A percentile compares a stretch with the other conserved stretches of the same genome.
Evolutionary conservation across 1,140 invertebrate genomes (phyloP).

Genomic region (Dendrolimus punctatus): DNA sequence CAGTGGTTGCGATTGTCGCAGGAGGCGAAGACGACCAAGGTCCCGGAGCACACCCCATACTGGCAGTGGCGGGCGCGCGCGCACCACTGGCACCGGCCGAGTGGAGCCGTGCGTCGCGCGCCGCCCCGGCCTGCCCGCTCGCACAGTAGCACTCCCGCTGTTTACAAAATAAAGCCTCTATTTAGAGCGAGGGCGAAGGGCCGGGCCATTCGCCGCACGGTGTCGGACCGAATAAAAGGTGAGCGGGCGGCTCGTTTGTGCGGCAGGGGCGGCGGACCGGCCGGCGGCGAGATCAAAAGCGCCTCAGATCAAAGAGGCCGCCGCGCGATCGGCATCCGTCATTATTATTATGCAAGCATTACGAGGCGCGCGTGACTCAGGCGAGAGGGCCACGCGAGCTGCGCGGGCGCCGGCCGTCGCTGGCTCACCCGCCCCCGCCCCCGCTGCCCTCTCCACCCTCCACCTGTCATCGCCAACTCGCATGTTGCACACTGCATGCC

Average conservation of each 20-base stretch:
- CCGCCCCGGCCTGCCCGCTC: constrained; percentile 25
- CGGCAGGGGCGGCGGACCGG: constrained; percentile 57
- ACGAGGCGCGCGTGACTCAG: constrained; percentile 67
- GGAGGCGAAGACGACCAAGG: constrained; percentile 8
- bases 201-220: constrained; percentile 45
- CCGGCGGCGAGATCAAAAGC: constrained; percentile 66
- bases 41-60: constrained; percentile 28
- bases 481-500: neutral
- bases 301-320: constrained; percentile 65
- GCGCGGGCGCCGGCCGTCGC: constrained; percentile 37
- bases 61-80: constrained; percentile 22
- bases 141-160: constrained; percentile 54
- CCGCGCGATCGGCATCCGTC: constrained; percentile 70
- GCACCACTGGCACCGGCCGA: constrained; percentile 24
- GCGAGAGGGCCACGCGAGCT: constrained; percentile 64
- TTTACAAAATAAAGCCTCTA: constrained; percentile 66
- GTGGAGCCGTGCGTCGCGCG: constrained; percentile 19
- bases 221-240: constrained; percentile 61
- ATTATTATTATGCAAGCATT: constrained; percentile 72
- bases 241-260: constrained; percentile 56
- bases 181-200: constrained; percentile 63
- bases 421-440: constrained; percentile 9
- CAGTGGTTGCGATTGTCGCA: too few relatives aligned
- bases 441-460: constrained; percentile 24
- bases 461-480: constrained; percentile 36